These are phyloP conservation scores for Planococcus citri DNA, from an alignment of 1,140 invertebrate species.

Conservation along the genomic window DNA sequence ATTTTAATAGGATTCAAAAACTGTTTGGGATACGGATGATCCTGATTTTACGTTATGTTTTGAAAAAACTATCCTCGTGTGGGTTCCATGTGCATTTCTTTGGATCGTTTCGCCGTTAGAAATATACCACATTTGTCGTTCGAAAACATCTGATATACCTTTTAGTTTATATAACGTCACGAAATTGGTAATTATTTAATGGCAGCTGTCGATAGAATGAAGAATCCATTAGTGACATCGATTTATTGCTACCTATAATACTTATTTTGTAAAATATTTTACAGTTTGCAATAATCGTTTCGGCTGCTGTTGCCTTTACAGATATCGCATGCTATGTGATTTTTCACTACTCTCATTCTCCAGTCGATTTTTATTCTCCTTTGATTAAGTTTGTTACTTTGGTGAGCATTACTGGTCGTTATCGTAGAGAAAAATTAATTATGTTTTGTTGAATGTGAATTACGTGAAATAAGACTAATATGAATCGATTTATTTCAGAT, in stretches of 20 bases:
- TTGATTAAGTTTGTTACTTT: too few species aligned
- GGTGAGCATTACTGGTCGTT: too few species aligned
- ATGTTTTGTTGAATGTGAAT: too few species aligned
- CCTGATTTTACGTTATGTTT: constrained; percentile 79
- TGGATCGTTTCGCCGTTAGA: constrained; percentile 66
- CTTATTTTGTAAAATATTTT: too few species aligned
- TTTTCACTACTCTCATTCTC: constrained; percentile 25
- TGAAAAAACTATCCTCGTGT: constrained; percentile 72
- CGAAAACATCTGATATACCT: constrained; percentile 63
- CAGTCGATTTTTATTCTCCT: too few species aligned
- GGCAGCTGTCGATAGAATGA: too few species aligned
- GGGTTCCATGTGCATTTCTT: constrained; percentile 73
- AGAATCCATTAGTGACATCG: too few species aligned
- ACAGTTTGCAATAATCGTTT: constrained; percentile 13
- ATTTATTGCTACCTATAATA: too few species aligned
- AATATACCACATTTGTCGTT: constrained; percentile 58
- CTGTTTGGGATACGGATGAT: constrained; percentile 64
- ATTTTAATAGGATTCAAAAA: constrained; percentile 57
- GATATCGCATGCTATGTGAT: constrained; percentile 19
- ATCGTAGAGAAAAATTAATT: too few species aligned
- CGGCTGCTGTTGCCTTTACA: constrained; percentile 11
- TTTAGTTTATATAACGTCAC: constrained; percentile 63
- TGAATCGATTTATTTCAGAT: too few species aligned
- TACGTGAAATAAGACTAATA: too few species aligned
- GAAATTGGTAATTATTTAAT: constrained; percentile 65